Percentiles rank a stretch among this genome's conserved stretches.
Evolutionary conservation across 23 tunicate genomes (phyloP).

Genomic region (Styela plicata): DNA sequence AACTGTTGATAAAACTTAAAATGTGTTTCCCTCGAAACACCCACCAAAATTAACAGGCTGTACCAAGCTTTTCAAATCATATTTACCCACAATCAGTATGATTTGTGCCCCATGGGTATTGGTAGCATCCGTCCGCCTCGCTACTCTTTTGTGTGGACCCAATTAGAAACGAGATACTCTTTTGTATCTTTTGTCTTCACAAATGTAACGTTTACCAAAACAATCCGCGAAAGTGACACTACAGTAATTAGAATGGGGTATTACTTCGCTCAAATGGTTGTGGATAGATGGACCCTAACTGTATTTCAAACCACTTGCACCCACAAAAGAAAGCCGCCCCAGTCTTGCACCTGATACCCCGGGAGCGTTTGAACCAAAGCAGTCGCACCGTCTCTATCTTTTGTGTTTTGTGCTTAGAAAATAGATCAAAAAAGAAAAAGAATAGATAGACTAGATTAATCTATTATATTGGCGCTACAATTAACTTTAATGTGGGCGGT

Average conservation of each 20-base stretch:
- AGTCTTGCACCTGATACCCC: constrained; percentile 6
- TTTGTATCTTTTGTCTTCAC: constrained; percentile 16
- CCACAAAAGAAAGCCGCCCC: constrained; percentile 13
- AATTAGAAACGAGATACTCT: constrained; percentile 27
- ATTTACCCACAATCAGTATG: constrained; percentile 23
- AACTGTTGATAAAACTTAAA: constrained; percentile 30
- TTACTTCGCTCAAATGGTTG: constrained; percentile 24
- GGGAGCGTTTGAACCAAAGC: constrained; percentile 34
- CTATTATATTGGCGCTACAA: background rate
- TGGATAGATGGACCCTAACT: constrained; percentile 16
- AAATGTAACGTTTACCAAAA: constrained; percentile 29
- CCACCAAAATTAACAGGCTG: constrained; percentile 24
- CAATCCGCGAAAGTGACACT: constrained; percentile 9
- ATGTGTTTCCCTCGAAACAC: constrained; percentile 2
- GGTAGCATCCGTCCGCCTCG: constrained; percentile 12
- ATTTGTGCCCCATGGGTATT: constrained; percentile 1
- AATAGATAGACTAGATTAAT: background rate
- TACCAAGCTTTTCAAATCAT: constrained; percentile 1
- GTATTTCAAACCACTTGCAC: constrained; percentile 3
- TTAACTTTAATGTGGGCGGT: background rate
- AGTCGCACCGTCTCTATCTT: constrained; percentile 12
- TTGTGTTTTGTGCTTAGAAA: background rate
- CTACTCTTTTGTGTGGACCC: constrained; percentile 6
- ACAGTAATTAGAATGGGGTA: background rate
- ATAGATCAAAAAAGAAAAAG: background rate